Evolutionary conservation across 2,797 vertebrate genomes (phyloP), one percentile per base, ranked within the genome.

Genomic region (Lutjanus argentimaculatus): DNA sequence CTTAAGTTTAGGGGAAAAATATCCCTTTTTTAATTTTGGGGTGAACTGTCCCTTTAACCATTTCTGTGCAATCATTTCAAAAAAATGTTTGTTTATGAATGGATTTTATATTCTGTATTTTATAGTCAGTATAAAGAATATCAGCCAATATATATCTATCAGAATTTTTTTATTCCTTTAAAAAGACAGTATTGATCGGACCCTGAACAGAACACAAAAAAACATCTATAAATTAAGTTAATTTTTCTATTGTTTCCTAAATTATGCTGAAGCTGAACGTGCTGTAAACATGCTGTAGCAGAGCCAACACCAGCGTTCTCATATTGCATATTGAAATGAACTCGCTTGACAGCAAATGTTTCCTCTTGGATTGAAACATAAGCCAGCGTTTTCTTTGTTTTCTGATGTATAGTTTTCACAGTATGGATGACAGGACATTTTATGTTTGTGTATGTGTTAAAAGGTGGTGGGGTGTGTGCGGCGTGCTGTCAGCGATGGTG

Each of bases 291-390:
- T 16, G 25, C 77, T 58, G 70, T n/a, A 53, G 59, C 19, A 12
- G 25, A 48, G 45, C 16, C 30, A 21, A 55, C 68, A 69, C 51
- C 63, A 65, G 63, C 36, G 0, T 73, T 66, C 73, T 79, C 22
- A 4, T 63, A 8, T 73, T 74, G 22, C 74, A 83, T 75, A 84
- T 46, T 89, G 79, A 88, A 84, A 79, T 84, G 63, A 86, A 87
- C 52, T 79, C 3, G 52, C 36, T 71, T 77, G 92, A 89, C 88
- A 89, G 75, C 77, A 22, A 79, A 87, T 88, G 66, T 92, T 92
- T 93, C 88, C 89, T 90, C 83, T 87, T 86, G 89, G 90, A 85
- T 83, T 90, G 88, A 91, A 91, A 88, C 90, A 93, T 92, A 93
- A 91, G 91, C 80, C 79, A 75, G 67, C 66, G 36, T 82, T 90